Conservation (phyloP, 2,113 vertebrate genomes). For the Bostrychus sinensis region DNA sequence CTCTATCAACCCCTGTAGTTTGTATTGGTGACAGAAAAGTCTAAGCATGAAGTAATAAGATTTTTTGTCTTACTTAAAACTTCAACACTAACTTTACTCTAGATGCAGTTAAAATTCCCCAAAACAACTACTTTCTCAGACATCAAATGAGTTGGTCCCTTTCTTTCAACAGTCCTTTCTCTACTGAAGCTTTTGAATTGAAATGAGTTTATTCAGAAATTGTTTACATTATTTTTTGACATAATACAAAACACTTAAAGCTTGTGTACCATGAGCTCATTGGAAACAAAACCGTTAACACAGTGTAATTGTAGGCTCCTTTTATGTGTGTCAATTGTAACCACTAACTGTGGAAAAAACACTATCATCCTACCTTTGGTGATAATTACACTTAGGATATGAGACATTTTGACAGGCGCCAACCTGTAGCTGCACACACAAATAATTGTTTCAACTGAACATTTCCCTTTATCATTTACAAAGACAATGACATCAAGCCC, state of each 20-base stretch:
- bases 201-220: too few species aligned
- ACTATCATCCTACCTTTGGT: slow-evolving; percentile 33
- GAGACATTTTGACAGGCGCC: slow-evolving; percentile 37
- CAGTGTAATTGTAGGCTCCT: slow-evolving; percentile 18
- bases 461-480: too few species aligned
- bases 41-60: too few species aligned
- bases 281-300: slow-evolving; percentile 39
- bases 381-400: slow-evolving; percentile 35
- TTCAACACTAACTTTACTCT: slow-evolving; percentile 35
- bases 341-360: slow-evolving; percentile 20
- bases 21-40: too few species aligned
- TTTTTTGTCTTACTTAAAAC: slow-evolving; percentile 21
- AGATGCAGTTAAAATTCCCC: slow-evolving; percentile 28
- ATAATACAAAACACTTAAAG: slow-evolving; percentile 31
- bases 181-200: too few species aligned
- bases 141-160: slow-evolving; percentile 36
- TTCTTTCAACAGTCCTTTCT: slow-evolving; percentile 35
- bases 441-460: too few species aligned
- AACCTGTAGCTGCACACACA: slow-evolving; percentile 25
- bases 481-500: too few species aligned
- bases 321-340: slow-evolving; percentile 38
- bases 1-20: too few species aligned
- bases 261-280: slow-evolving; percentile 50
- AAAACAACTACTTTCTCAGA: slow-evolving; percentile 26
- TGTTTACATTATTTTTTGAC: too few species aligned